Evolutionary conservation across 2,888 invertebrate genomes (phyloP), one percentile per base, ranked within the genome.

Genomic region (Trilocha varians): DNA sequence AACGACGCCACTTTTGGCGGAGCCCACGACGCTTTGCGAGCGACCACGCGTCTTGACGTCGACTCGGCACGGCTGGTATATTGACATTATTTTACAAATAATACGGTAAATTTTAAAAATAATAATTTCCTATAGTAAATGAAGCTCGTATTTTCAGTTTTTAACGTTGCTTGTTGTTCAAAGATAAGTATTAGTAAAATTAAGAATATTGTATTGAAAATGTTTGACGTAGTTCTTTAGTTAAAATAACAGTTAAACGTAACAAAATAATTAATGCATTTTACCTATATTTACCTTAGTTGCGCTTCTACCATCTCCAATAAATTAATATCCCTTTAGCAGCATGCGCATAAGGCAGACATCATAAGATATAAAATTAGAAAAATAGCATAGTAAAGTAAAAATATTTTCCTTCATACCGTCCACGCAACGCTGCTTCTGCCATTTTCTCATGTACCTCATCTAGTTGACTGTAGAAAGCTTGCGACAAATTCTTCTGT

Each of bases 391-490:
- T 5, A 32, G 16, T 11, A 8, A n/a, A 9, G 13, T 16, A 38
- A 13, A 1, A 3, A 16, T 11, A 18, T 38, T 25, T 8, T 13
- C 15, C 9, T 17, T 39, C 49, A 50, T 70, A 90, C 90, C 88
- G 88, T 71, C 86, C 87, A 57, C 77, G 78, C 36, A 84, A 55
- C 40, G 87, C 83, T 41, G 87, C 89, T 60, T 88, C 88, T 9
- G 86, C 76, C 57, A 92, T 83, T 62, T 88, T 88, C 39, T 84
- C 72, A 43, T 89, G 73, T 3, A 92, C 89, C 57, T 88, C 83
- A 17, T 78, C 73, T 14, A 90, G 73, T 52, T 88, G 87, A 9
- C 78, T 66, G 17, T 74, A 69, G 62, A 91, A 92, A 0, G 82
- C 80, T 13, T 80, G 69, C 0, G 88, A 87, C 13, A 93, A 74